These are phyloP conservation scores for Bombus waltoni DNA, from an alignment of 1,140 invertebrate genomes.

Conservation along the genomic window DNA sequence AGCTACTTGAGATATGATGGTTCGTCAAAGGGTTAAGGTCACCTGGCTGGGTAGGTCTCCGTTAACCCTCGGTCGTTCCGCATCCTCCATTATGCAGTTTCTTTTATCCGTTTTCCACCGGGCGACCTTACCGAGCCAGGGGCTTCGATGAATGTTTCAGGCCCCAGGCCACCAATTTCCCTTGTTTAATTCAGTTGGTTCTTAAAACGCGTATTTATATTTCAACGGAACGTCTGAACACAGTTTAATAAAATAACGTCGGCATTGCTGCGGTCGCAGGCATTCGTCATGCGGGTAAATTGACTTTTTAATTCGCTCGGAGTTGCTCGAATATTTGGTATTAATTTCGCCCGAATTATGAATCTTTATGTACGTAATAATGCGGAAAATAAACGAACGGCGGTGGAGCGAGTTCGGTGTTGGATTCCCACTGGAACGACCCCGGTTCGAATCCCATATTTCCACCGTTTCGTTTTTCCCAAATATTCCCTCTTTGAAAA, in stretches of 20 bases:
- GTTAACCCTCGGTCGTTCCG: neutral
- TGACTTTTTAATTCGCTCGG: neutral
- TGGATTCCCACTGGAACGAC: neutral
- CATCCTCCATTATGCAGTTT: slow-evolving; percentile 34
- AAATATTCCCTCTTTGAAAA: neutral
- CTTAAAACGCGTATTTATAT: neutral
- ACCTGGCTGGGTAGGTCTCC: neutral
- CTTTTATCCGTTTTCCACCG: slow-evolving; percentile 11
- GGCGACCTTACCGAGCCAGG: neutral
- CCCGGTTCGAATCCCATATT: neutral
- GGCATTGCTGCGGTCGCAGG: neutral
- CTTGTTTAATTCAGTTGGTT: no score
- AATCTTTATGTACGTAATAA: neutral
- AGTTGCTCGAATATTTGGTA: neutral
- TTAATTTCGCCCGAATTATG: neutral
- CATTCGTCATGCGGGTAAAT: neutral
- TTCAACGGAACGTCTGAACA: neutral
- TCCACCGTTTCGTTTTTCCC: neutral
- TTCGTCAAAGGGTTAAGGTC: slow-evolving; percentile 59
- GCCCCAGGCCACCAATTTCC: neutral
- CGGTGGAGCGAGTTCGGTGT: neutral
- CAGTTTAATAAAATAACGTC: neutral
- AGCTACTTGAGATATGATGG: slow-evolving; percentile 41
- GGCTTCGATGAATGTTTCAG: slow-evolving; percentile 20
- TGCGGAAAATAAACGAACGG: neutral